A percentile compares a stretch with the other conserved stretches of the same genome.
phyloP scores from a whole-genome alignment of 2,888 invertebrate species.

The Calliopum simillimum region DNA sequence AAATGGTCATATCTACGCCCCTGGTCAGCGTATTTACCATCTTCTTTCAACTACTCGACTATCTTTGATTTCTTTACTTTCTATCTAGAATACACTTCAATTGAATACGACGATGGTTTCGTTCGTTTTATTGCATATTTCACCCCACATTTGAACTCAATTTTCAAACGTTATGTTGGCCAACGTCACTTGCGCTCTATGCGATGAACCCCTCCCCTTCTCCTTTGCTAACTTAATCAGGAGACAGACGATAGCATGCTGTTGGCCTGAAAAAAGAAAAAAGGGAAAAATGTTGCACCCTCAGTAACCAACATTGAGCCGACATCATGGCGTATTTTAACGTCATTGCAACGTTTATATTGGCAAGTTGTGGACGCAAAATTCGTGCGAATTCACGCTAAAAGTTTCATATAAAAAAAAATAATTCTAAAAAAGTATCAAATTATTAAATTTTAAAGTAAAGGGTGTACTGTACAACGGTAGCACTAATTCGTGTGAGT shows the following conservation, averaged over 20 bases:
- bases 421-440: neutral
- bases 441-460: neutral
- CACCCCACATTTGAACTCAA: slow-evolving; percentile 22
- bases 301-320: neutral
- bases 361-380: slow-evolving; percentile 22
- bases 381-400: neutral
- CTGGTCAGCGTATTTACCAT: no score
- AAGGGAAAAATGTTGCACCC: neutral
- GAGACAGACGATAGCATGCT: no score
- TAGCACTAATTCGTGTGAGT: neutral
- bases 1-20: no score
- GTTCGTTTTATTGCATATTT: neutral
- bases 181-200: no score
- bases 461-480: neutral
- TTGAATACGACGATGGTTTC: neutral
- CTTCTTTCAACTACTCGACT: neutral
- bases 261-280: no score
- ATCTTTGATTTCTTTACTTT: slow-evolving; percentile 8
- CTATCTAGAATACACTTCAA: no score
- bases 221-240: no score
- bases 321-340: neutral
- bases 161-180: neutral
- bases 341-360: slow-evolving; percentile 24
- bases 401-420: no score
- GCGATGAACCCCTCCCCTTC: no score